Conservation (phyloP, 1,140 invertebrate species). For the Vanessa atalanta region DNA sequence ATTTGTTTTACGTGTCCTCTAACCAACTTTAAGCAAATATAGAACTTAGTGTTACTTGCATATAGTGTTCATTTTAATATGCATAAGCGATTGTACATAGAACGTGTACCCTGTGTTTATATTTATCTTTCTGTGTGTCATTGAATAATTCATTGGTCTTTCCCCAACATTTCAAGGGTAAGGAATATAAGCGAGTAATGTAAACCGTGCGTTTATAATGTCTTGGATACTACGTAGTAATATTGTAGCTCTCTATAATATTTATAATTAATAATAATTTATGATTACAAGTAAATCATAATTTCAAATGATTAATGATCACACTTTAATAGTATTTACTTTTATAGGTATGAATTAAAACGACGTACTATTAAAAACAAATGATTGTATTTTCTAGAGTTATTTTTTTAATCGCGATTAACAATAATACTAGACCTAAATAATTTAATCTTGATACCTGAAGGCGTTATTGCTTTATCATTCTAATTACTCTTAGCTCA, state of each 20-base stretch:
- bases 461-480: no score
- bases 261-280: no score
- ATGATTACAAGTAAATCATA: no score
- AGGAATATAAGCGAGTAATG: constrained; percentile 68
- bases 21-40: constrained; percentile 65
- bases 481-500: no score
- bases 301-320: no score
- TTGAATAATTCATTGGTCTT: constrained; percentile 79
- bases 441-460: no score
- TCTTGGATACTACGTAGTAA: constrained; percentile 11
- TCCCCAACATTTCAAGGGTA: constrained; percentile 77
- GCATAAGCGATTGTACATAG: constrained; percentile 47
- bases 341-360: no score
- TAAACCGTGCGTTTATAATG: constrained; percentile 46
- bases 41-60: constrained; percentile 55
- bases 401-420: no score
- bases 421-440: no score
- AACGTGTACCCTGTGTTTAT: constrained; percentile 68
- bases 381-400: no score
- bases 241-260: background rate
- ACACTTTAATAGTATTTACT: no score
- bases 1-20: constrained; percentile 73
- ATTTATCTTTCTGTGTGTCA: constrained; percentile 78
- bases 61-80: constrained; percentile 62
- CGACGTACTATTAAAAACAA: no score